Conservation (phyloP, 2,113 vertebrate genomes). For the Rutilus rutilus region DNA sequence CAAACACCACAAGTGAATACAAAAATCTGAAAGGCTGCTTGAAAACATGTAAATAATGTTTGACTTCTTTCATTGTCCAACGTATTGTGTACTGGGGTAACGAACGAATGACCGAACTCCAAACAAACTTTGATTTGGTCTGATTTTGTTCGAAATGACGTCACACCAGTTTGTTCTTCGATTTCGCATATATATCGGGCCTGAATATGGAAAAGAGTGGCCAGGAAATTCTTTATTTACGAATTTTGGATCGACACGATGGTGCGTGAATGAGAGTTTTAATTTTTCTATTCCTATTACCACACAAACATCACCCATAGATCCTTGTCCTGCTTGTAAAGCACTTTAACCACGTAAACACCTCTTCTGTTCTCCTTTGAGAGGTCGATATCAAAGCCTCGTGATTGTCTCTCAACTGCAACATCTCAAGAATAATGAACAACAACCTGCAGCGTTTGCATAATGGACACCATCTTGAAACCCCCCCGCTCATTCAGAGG, state of each 20-base stretch:
- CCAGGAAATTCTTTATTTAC: neutral
- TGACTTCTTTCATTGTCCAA: neutral
- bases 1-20: neutral
- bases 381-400: neutral
- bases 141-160: no score
- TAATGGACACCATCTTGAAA: neutral
- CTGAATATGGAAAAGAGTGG: neutral
- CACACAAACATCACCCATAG: neutral
- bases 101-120: no score
- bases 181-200: no score
- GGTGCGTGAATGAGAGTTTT: neutral
- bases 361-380: neutral
- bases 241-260: no score
- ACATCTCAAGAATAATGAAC: slow-evolving; percentile 12
- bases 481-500: neutral
- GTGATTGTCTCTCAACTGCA: neutral
- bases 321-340: neutral
- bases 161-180: no score
- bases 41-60: neutral
- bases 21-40: neutral
- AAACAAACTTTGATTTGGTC: no score
- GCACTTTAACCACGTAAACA: neutral
- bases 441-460: slow-evolving; percentile 18
- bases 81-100: neutral
- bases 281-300: neutral